Evolutionary conservation across 2,113 vertebrate species (phyloP), one percentile per base, ranked within the genome.

Genomic region (Numenius arquata): DNA sequence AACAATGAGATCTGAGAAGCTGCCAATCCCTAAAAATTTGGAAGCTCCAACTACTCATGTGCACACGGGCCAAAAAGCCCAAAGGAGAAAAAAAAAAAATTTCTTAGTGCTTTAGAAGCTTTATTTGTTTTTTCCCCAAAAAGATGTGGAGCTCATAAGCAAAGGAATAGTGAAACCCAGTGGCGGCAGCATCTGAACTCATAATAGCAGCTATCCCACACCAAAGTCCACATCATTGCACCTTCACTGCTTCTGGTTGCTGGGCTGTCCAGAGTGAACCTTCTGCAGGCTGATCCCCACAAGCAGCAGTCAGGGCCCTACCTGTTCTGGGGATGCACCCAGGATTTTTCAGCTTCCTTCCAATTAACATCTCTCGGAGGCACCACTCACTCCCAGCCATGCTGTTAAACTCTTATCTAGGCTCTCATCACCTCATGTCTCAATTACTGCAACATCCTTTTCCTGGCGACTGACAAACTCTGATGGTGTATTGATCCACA

Each of bases 401-500:
- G 73, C 61, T 92, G 84, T 65, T 85, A 81, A 52, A 89, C 81
- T 72, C 95, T 96, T 95, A 95, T 94, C 93, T 81, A 34, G 83
- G 63, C 70, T 89, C 61, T 87, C 80, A 91, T 95, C 84, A 1
- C 52, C 43, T 78, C 91, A 71, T 75, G 86, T 95, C 94, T 97
- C 94, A 95, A 96, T 97, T 97, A 95, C 89, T 87, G 63, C 65
- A 90, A 89, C 91, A 92, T 78, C 65, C 47, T 95, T 87, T 92
- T 90, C 74, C 86, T 67, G 40, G 58, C 48, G 73, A 48, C 86
- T 94, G 91, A 96, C 94, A 96, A 94, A 82, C 81, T 95, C 81
- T 89, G 77, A 87, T 62, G 53, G 71, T 79, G 59, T 96, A 95
- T 95, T 41, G 93, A 96, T 96, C 93, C 62, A 79, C 67, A 65